Conservation (phyloP, 2,888 invertebrate genomes). For the Agriopis leucophaearia region DNA sequence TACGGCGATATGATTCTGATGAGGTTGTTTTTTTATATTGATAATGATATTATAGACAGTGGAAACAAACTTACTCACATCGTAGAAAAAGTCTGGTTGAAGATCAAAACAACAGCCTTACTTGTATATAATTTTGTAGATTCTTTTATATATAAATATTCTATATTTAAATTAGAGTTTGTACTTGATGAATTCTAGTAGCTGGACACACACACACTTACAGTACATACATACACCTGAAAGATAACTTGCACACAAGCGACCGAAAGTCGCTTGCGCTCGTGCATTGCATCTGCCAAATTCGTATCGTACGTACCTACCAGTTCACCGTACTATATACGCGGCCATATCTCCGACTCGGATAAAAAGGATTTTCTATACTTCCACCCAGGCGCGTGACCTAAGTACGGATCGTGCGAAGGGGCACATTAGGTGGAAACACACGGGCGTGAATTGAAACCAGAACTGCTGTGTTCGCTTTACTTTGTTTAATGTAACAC, state of each 20-base stretch:
- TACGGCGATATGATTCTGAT: no score
- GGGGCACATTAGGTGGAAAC: slow-evolving; percentile 59
- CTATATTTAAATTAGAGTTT: neutral
- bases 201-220: neutral
- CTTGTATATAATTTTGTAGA: no score
- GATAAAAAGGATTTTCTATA: slow-evolving; percentile 69
- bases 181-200: neutral
- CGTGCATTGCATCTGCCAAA: neutral
- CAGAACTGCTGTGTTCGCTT: neutral
- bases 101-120: no score
- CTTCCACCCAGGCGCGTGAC: slow-evolving; percentile 70
- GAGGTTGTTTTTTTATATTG: no score
- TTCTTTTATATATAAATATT: no score
- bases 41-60: no score
- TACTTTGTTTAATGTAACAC: neutral
- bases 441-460: slow-evolving; percentile 43
- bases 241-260: neutral
- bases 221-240: neutral
- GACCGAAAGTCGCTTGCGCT: neutral
- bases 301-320: neutral
- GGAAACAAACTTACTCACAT: no score
- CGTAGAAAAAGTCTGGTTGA: no score
- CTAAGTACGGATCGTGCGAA: slow-evolving; percentile 61
- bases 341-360: slow-evolving; percentile 53
- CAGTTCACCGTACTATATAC: slow-evolving; percentile 37